These are phyloP conservation scores for Peromyscus melanophrys DNA, from an alignment of 2,797 vertebrate species.

Conservation along the genomic window DNA sequence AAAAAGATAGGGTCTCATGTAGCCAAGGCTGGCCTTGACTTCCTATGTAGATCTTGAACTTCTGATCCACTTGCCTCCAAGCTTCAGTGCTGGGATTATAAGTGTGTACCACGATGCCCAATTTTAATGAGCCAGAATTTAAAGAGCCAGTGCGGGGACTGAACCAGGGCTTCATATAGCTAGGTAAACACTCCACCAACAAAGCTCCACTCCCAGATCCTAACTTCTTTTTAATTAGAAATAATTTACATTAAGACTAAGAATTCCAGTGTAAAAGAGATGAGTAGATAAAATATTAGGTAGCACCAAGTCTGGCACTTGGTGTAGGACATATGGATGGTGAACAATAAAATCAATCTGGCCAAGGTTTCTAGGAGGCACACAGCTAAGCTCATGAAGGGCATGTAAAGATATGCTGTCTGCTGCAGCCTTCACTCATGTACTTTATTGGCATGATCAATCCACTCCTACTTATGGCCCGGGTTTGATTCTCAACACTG, in stretches of 20 bases:
- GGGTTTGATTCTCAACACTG: background rate
- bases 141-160: background rate
- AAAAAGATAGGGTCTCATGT: background rate
- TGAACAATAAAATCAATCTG: background rate
- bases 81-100: background rate
- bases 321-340: background rate
- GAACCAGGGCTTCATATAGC: background rate
- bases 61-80: background rate
- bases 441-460: background rate
- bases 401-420: background rate
- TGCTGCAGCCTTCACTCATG: background rate
- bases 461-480: background rate
- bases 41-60: background rate
- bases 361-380: background rate
- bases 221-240: slow-evolving; percentile 54
- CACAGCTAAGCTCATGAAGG: background rate
- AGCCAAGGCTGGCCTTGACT: background rate
- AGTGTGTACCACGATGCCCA: background rate
- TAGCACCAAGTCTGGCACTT: background rate
- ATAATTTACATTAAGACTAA: background rate
- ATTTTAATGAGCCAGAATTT: background rate
- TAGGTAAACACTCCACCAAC: background rate
- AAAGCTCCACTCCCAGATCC: background rate
- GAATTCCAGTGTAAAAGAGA: background rate
- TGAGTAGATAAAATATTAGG: background rate